Evolutionary conservation across 2,888 invertebrate species (phyloP).

Genomic region (Epirrita christyi): DNA sequence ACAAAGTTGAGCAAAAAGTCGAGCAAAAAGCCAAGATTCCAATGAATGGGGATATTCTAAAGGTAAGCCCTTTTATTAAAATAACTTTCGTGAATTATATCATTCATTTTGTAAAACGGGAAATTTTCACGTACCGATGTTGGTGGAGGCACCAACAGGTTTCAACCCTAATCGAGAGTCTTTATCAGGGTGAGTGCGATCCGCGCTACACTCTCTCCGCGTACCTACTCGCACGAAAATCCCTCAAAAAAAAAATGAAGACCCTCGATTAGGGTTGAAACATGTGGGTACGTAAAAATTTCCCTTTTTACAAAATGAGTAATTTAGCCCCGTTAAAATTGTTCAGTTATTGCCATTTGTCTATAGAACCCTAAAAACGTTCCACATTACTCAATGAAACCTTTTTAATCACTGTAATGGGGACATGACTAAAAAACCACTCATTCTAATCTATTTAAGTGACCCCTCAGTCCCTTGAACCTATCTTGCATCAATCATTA

Average conservation of each 20-base stretch:
- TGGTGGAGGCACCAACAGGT: too few species aligned
- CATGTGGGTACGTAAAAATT: too few species aligned
- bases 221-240: too few species aligned
- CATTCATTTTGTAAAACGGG: too few species aligned
- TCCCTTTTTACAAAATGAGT: too few species aligned
- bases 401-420: not conserved
- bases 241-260: too few species aligned
- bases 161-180: too few species aligned
- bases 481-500: slow-evolving; percentile 4
- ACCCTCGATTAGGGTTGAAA: not conserved
- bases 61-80: slow-evolving; percentile 49
- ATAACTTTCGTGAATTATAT: too few species aligned
- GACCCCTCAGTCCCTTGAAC: not conserved
- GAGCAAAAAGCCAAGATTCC: slow-evolving; percentile 54
- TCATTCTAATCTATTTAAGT: slow-evolving; percentile 3
- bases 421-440: not conserved
- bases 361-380: not conserved
- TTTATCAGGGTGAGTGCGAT: too few species aligned
- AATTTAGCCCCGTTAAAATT: too few species aligned
- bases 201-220: too few species aligned
- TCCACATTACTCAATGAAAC: not conserved
- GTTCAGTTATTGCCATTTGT: not conserved
- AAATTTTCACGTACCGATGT: too few species aligned
- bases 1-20: slow-evolving; percentile 56
- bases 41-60: slow-evolving; percentile 71